These are phyloP conservation scores for Oncorhynchus nerka DNA, from an alignment of 2,113 vertebrate genomes.

Conservation along the genomic window DNA sequence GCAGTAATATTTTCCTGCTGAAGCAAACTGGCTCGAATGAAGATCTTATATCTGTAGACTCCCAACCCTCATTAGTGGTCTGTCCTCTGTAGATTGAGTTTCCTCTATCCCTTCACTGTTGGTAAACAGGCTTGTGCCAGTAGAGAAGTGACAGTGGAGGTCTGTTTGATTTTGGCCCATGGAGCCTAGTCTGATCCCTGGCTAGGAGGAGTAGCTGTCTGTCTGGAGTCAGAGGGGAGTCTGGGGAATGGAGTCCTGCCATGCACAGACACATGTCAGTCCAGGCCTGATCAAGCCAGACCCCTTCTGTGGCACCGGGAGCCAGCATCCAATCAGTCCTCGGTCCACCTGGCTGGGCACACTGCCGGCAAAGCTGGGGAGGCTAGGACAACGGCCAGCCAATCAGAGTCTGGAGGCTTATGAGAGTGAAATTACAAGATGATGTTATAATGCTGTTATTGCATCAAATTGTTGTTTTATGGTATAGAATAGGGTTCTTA, in stretches of 20 bases:
- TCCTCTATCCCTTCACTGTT: conserved; percentile 25
- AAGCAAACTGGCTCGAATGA: not conserved
- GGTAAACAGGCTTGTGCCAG: conserved; percentile 44
- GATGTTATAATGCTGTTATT: too few relatives aligned
- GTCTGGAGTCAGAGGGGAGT: conserved; percentile 28
- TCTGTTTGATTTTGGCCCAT: conserved; percentile 17
- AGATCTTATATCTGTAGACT: not conserved
- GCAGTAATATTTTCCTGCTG: too few relatives aligned
- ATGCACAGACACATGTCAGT: conserved; percentile 35
- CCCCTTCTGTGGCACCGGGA: conserved; percentile 25
- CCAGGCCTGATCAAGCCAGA: conserved; percentile 17
- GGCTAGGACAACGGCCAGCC: conserved; percentile 3
- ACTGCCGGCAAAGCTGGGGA: conserved; percentile 39
- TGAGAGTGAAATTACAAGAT: too few relatives aligned
- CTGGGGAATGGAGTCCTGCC: conserved; percentile 26
- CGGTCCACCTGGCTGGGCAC: conserved; percentile 10
- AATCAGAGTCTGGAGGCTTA: not conserved
- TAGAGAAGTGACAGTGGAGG: conserved; percentile 29
- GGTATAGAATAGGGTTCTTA: too few relatives aligned
- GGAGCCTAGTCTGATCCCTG: conserved; percentile 24
- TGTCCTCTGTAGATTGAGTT: conserved; percentile 21
- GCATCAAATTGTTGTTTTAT: too few relatives aligned
- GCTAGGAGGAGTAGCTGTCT: conserved; percentile 5
- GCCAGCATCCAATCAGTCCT: not conserved
- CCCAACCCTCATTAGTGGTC: conserved; percentile 46